Evolutionary conservation across 1,140 invertebrate genomes (phyloP), one percentile per base, ranked within the genome.

Genomic region (Neuroterus valhalla): DNA sequence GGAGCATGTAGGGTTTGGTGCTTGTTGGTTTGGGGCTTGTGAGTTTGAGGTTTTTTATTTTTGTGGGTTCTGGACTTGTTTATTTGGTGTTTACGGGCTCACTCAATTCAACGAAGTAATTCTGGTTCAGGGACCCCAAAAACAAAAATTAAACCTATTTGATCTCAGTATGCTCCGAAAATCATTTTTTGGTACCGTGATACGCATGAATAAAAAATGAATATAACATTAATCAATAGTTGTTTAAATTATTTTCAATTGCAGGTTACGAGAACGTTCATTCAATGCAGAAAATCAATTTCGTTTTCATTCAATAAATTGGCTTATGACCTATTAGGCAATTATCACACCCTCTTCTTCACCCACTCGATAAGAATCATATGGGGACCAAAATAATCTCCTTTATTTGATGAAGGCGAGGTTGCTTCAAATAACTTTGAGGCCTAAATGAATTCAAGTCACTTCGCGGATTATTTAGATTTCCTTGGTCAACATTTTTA

Each of bases 301-400:
- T 38, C 31, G 31, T 38, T 38, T 38, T 1, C 6, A 38, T 8
- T 38, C 6, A 8, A 38, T 38, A 8, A 38, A 38, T 38, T 38
- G 31, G 3, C 8, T 38, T 10, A 8, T 38, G 10, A 38, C 10
- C 3, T 38, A 8, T 38, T 38, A 38, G 48, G 75, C 81, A 83
- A 82, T 83, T 85, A 77, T 81, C 70, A 15, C 73, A 72, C 76
- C 77, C 81, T 74, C 76, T 38, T 38, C 0, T 38, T 10, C 31
- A 38, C 31, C 10, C 31, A 38, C 31, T 38, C 48, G 19, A 17
- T 50, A 50, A 21, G 17, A 17, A 21, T 23, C 12, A 21, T 23
- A 21, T 26, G 10, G 17, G 3, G 19, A 26, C 19, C 10, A 52
- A 52, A 52, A 52, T 21, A 52, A 21, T 2, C 6, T 23, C 50